Conservation (phyloP, 2,888 invertebrate species). For the Synanthedon tipuliformis region DNA sequence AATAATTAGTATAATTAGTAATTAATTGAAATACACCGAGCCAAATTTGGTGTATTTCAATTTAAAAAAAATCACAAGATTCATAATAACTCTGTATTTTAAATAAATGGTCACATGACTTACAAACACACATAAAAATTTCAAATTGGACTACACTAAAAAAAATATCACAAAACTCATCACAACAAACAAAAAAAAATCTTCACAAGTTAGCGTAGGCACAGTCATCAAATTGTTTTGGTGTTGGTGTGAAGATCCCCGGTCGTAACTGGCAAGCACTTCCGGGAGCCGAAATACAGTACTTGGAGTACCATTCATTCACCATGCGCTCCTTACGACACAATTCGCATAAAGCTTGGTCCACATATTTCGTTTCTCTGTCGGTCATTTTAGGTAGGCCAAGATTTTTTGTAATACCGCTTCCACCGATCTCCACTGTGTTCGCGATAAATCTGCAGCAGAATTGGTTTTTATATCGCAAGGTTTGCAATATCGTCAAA, state of each 20-base stretch:
- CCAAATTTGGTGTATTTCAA: too few species aligned
- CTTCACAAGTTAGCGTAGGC: constrained; percentile 34
- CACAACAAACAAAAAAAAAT: background rate
- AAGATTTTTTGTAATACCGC: constrained; percentile 53
- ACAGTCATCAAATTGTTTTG: constrained; percentile 35
- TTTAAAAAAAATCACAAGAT: too few species aligned
- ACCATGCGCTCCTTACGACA: constrained; percentile 22
- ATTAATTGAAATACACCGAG: too few species aligned
- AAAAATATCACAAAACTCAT: background rate
- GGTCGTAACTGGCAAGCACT: constrained; percentile 24
- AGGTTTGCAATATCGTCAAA: background rate
- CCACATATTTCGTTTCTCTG: constrained; percentile 40
- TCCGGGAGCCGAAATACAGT: constrained; percentile 24
- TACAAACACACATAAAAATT: background rate
- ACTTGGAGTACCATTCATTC: constrained; percentile 39
- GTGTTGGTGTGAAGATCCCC: constrained; percentile 29
- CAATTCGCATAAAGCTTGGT: constrained; percentile 44
- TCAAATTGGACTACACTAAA: background rate
- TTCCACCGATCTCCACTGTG: constrained; percentile 50
- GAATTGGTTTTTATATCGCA: constrained; percentile 24
- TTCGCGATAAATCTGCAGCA: constrained; percentile 52
- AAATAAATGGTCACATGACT: background rate
- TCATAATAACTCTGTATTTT: too few species aligned
- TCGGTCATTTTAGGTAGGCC: constrained; percentile 60
- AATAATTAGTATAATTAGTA: too few species aligned